Conservation (phyloP, 2,797 vertebrate species). For the Cyclopterus lumpus region DNA sequence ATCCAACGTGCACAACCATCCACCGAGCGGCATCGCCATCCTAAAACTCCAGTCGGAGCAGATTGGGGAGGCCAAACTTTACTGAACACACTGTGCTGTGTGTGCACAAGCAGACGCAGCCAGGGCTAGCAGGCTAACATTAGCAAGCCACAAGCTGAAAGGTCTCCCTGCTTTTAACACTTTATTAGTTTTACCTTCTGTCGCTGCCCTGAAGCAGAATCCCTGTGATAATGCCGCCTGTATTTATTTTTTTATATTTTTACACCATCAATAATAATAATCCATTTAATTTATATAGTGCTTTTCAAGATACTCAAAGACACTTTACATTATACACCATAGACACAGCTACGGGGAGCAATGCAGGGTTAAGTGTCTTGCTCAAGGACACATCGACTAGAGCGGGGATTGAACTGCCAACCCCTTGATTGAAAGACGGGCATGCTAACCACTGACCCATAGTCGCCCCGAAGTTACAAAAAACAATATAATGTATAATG, state of each 20-base stretch:
- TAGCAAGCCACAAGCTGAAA: conserved; percentile 30
- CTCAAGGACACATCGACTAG: too few species aligned
- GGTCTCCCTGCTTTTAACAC: conserved; percentile 37
- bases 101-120: conserved; percentile 51
- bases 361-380: too few species aligned
- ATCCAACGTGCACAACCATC: neutral
- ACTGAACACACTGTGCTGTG: conserved; percentile 43
- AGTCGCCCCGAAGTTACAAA: too few species aligned
- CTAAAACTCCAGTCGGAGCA: conserved; percentile 17
- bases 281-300: too few species aligned
- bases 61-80: conserved; percentile 16
- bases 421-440: too few species aligned
- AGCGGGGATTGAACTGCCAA: too few species aligned
- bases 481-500: too few species aligned
- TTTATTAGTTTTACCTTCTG: conserved; percentile 45
- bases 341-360: too few species aligned
- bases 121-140: conserved; percentile 51
- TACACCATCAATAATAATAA: too few species aligned
- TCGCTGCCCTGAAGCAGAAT: conserved; percentile 9
- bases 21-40: neutral
- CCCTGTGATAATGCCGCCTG: neutral
- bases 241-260: neutral
- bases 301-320: too few species aligned
- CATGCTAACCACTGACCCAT: too few species aligned
- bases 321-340: too few species aligned